phyloP scores from a whole-genome alignment of 2,113 vertebrate genomes.

The Arizona elegans region DNA sequence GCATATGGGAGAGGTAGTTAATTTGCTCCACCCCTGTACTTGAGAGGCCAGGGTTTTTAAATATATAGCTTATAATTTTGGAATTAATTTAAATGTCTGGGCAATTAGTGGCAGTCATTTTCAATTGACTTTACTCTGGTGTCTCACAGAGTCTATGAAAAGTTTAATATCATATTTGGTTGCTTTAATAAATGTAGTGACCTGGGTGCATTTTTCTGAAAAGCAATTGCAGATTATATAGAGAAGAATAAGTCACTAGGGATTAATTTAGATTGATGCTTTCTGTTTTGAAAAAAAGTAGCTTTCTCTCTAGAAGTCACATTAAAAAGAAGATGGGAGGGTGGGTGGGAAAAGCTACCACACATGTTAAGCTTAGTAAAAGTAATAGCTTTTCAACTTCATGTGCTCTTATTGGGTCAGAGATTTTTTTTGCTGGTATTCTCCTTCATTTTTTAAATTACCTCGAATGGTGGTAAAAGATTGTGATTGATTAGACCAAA shows the following conservation, averaged over 20 bases:
- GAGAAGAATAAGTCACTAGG: slow-evolving; percentile 26
- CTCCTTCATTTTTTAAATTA: not conserved
- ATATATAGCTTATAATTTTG: slow-evolving; percentile 34
- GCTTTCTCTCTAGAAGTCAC: slow-evolving; percentile 41
- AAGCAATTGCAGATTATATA: slow-evolving; percentile 48
- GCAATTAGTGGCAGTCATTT: slow-evolving; percentile 44
- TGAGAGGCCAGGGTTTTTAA: slow-evolving; percentile 39
- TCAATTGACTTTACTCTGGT: slow-evolving; percentile 43
- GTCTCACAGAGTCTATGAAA: slow-evolving; percentile 43
- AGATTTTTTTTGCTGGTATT: not conserved
- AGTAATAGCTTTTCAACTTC: not conserved
- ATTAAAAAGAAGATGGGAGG: slow-evolving; percentile 45
- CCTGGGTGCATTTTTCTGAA: slow-evolving; percentile 34
- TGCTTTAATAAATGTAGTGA: slow-evolving; percentile 38
- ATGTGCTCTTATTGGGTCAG: slow-evolving; percentile 5
- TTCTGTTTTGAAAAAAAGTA: slow-evolving; percentile 29
- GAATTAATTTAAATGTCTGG: slow-evolving; percentile 48
- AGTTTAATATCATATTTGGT: slow-evolving; percentile 51
- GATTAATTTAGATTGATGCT: slow-evolving; percentile 34
- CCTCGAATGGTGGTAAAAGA: not conserved
- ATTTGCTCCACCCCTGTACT: slow-evolving; percentile 39
- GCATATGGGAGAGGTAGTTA: slow-evolving; percentile 40
- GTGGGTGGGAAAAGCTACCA: slow-evolving; percentile 15
- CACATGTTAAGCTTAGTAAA: slow-evolving; percentile 38
- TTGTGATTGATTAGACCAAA: slow-evolving; percentile 10